Conservation (phyloP, 2,797 vertebrate genomes). For the Sparus aurata region DNA sequence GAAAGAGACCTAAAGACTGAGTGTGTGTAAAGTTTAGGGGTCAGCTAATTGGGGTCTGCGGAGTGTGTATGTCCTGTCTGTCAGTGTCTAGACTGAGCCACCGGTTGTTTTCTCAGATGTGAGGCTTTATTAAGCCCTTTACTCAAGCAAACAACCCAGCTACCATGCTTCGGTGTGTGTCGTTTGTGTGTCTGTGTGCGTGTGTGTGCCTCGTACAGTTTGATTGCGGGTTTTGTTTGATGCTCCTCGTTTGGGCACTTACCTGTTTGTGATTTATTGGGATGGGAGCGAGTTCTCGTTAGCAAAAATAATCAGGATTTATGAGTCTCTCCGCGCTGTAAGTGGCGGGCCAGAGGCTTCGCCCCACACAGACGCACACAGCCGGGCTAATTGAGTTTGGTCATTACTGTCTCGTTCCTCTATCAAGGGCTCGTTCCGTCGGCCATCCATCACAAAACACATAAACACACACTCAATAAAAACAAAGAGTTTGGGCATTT, state of each 20-base stretch:
- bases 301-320: conserved; percentile 81
- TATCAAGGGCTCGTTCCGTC: conserved; percentile 65
- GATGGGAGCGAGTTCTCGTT: conserved; percentile 65
- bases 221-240: conserved; percentile 26
- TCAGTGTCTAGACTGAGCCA: conserved; percentile 67
- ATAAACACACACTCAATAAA: conserved; percentile 22
- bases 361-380: conserved; percentile 44
- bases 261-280: conserved; percentile 75
- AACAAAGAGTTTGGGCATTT: conserved; percentile 31
- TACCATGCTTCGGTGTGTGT: background rate
- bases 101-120: conserved; percentile 75
- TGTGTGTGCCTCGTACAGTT: background rate
- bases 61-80: conserved; percentile 62
- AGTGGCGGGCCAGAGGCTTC: conserved; percentile 62
- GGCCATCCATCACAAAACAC: conserved; percentile 62
- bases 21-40: conserved; percentile 54
- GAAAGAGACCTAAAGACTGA: conserved; percentile 8
- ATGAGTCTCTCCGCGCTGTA: conserved; percentile 67
- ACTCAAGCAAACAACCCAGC: conserved; percentile 58
- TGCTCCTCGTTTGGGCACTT: conserved; percentile 34
- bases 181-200: background rate
- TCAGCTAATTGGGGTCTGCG: conserved; percentile 68
- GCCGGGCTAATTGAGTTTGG: conserved; percentile 76
- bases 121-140: conserved; percentile 64
- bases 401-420: conserved; percentile 74